Conservation (phyloP, 2,113 vertebrate genomes). For the Myrmecophaga tridactyla region DNA sequence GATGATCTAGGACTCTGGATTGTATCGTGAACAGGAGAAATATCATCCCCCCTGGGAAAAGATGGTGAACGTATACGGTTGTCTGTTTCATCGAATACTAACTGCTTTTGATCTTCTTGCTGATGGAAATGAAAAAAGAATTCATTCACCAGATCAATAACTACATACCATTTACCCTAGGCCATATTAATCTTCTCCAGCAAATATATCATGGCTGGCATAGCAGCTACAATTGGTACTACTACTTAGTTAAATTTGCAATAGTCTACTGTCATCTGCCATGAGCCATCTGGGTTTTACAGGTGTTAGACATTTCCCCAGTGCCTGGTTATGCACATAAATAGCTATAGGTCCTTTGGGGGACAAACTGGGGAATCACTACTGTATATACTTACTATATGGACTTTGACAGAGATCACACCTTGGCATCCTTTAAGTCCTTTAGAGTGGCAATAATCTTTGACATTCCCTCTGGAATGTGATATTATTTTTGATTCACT, state of each 20-base stretch:
- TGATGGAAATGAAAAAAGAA: conserved; percentile 27
- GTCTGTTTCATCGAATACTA: background rate
- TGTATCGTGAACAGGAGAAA: background rate
- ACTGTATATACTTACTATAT: too few species aligned
- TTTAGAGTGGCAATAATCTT: background rate
- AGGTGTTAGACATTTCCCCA: background rate
- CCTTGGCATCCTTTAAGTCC: background rate
- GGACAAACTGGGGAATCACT: too few species aligned
- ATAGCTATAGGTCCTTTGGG: too few species aligned
- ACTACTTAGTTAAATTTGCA: background rate
- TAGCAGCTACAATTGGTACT: background rate
- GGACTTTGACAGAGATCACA: background rate
- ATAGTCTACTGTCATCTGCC: background rate
- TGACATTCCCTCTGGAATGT: background rate
- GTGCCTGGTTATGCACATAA: too few species aligned
- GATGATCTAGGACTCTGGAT: background rate
- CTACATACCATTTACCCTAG: background rate
- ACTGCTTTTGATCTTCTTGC: conserved; percentile 43
- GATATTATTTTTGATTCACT: background rate
- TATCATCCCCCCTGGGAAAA: background rate
- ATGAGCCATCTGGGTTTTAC: background rate
- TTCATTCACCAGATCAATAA: conserved; percentile 14
- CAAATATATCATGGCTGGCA: background rate
- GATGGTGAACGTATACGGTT: background rate
- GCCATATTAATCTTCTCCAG: conserved; percentile 10